phyloP scores from a whole-genome alignment of 2,113 vertebrate species.

The Petaurus breviceps region DNA sequence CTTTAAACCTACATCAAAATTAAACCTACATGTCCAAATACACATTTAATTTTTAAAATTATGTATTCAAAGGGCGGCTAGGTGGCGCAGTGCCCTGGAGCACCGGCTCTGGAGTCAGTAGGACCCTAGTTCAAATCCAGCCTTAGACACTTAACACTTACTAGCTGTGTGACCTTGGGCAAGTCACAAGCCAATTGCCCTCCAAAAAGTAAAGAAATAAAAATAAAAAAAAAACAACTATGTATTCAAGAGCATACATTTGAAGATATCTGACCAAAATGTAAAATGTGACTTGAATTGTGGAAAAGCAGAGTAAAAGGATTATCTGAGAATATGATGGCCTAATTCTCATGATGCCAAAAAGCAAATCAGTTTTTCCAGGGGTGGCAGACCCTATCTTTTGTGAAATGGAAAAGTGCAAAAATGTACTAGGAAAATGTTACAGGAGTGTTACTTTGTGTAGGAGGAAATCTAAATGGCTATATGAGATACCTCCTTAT shows the following conservation, averaged over 20 bases:
- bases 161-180: too few species aligned
- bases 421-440: slow-evolving; percentile 29
- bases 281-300: slow-evolving; percentile 56
- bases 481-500: neutral
- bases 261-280: slow-evolving; percentile 41
- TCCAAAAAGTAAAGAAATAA: too few species aligned
- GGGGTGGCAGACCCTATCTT: slow-evolving; percentile 20
- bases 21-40: slow-evolving; percentile 22
- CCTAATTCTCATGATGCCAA: slow-evolving; percentile 41
- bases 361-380: slow-evolving; percentile 32
- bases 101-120: too few species aligned
- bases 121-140: too few species aligned
- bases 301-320: slow-evolving; percentile 38
- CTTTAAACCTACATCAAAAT: slow-evolving; percentile 3
- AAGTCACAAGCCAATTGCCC: too few species aligned
- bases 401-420: slow-evolving; percentile 47
- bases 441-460: neutral
- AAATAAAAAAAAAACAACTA: too few species aligned
- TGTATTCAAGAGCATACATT: slow-evolving; percentile 31
- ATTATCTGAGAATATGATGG: neutral
- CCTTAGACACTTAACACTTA: too few species aligned
- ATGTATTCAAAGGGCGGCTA: too few species aligned
- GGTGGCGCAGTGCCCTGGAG: too few species aligned
- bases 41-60: slow-evolving; percentile 44
- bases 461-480: neutral